A percentile compares a stretch with the other conserved stretches of the same genome.
These are phyloP conservation scores for Cremastinae sp. DNA, from an alignment of 2,888 invertebrate genomes.

Conservation along the genomic window DNA sequence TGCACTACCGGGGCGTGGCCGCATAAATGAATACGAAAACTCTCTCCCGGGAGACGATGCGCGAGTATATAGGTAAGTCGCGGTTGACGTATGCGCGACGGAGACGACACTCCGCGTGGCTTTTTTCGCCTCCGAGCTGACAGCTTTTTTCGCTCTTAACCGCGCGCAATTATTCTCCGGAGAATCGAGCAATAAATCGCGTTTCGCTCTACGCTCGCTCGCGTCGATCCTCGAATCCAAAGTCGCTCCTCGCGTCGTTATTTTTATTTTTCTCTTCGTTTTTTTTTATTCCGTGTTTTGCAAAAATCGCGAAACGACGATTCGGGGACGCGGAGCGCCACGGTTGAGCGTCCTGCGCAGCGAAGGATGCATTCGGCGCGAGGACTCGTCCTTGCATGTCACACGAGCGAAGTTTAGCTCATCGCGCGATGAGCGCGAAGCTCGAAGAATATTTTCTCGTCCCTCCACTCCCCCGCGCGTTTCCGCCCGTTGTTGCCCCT, in stretches of 20 bases:
- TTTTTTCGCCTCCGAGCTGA: not conserved
- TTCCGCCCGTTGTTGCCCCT: slow-evolving; percentile 46
- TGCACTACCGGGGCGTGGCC: slow-evolving; percentile 75
- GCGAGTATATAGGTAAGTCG: slow-evolving; percentile 60
- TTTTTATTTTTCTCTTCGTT: slow-evolving; percentile 27
- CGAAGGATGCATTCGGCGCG: slow-evolving; percentile 80
- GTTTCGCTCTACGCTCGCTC: not conserved
- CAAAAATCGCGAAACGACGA: slow-evolving; percentile 18
- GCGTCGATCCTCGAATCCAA: slow-evolving; percentile 33
- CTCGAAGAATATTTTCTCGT: slow-evolving; percentile 54
- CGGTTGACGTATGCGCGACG: slow-evolving; percentile 57
- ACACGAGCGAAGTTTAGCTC: slow-evolving; percentile 57
- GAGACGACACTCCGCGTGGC: slow-evolving; percentile 28
- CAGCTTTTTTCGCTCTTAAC: slow-evolving; percentile 1
- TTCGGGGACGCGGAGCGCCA: slow-evolving; percentile 48
- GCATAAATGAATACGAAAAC: slow-evolving; percentile 76
- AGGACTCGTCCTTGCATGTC: slow-evolving; percentile 77
- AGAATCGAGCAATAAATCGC: not conserved
- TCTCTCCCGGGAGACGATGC: slow-evolving; percentile 30
- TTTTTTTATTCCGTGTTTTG: slow-evolving; percentile 5
- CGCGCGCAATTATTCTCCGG: no score
- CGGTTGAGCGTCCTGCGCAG: slow-evolving; percentile 70
- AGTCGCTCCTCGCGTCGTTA: no score
- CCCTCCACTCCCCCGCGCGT: slow-evolving; percentile 62
- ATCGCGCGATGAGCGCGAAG: slow-evolving; percentile 72